Evolutionary conservation across 1,140 invertebrate species (phyloP), one percentile per base, ranked within the genome.

Genomic region (Leptinotarsa lineolata): DNA sequence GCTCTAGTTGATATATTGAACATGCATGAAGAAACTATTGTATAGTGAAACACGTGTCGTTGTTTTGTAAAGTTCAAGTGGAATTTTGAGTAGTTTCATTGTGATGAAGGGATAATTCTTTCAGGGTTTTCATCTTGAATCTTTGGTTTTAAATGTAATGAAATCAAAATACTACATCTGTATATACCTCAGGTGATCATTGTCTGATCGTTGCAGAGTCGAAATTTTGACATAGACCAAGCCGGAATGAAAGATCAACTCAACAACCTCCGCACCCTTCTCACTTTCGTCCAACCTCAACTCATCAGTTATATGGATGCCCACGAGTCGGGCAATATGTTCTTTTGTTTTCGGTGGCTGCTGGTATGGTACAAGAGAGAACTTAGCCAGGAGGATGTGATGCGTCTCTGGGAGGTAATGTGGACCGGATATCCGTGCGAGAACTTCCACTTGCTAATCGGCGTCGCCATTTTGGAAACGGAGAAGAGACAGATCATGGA

Each of bases 181-280:
- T 39, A 39, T 39, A 39, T 24, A 24, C 5, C 24, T 24, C 6
- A 24, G 5, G 5, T 6, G 22, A 22, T 24, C 5, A 30, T 3
- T 39, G 11, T 11, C 30, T 39, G 30, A 39, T 39, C 8, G 11
- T 39, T 39, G 30, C 82, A 96, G 94, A 90, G 90, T 79, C 88
- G 89, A n/a, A 99, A 99, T 87, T 99, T 99, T 87, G 96, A 98
- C 82, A 93, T 98, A 85, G 96, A 98, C 86, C 97, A 99, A 85
- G 90, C 93, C n/a, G 94, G 95, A 24, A 99, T 99, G 92, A 99
- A 98, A 86, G 88, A 89, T 45, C 97, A 99, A 85, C 86, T 99
- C 60, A 87, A 90, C 45, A 92, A 98, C 81, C 86, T 99, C 44
- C 91, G 95, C 77, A 91, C 90, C 61, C 85, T 99, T 46, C 83